phyloP scores from a whole-genome alignment of 2,888 invertebrate genomes.

The Drosophila prolongata region DNA sequence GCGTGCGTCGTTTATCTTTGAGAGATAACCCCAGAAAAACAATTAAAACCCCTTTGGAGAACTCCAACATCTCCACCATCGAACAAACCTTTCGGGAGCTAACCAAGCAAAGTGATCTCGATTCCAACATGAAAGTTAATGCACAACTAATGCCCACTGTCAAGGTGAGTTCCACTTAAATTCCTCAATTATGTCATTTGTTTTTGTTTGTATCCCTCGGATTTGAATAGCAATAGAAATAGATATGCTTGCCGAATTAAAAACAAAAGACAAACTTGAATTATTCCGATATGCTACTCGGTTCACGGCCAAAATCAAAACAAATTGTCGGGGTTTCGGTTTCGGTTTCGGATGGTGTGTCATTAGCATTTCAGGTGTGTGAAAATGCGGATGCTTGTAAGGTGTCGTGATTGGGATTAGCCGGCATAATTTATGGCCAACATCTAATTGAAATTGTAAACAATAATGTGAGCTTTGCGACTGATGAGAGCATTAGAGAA shows the following conservation, averaged over 20 bases:
- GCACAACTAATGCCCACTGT: constrained; percentile 70
- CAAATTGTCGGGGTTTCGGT: constrained; percentile 21
- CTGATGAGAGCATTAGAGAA: constrained; percentile 11
- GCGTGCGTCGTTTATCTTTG: constrained; percentile 75
- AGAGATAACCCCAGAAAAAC: constrained; percentile 58
- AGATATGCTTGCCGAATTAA: constrained; percentile 32
- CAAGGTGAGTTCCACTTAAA: constrained; percentile 71
- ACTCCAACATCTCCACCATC: constrained; percentile 50
- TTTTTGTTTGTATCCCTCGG: constrained; percentile 23
- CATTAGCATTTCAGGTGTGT: constrained; percentile 61
- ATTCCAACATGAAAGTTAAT: constrained; percentile 74
- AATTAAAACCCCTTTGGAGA: constrained; percentile 30
- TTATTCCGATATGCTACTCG: constrained; percentile 47
- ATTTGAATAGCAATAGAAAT: constrained; percentile 53
- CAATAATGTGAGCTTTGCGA: constrained; percentile 18
- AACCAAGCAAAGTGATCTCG: constrained; percentile 9
- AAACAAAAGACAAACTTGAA: constrained; percentile 46
- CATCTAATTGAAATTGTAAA: constrained; percentile 45
- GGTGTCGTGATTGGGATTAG: constrained; percentile 39
- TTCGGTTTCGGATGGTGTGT: constrained; percentile 39
- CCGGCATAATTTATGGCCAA: constrained; percentile 33
- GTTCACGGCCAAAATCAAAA: constrained; percentile 60
- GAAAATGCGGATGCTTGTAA: constrained; percentile 60
- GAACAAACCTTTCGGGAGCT: constrained; percentile 57
- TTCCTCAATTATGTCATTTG: constrained; percentile 72